Conservation (phyloP, 2,888 invertebrate genomes). For the Cordilura impudica region DNA sequence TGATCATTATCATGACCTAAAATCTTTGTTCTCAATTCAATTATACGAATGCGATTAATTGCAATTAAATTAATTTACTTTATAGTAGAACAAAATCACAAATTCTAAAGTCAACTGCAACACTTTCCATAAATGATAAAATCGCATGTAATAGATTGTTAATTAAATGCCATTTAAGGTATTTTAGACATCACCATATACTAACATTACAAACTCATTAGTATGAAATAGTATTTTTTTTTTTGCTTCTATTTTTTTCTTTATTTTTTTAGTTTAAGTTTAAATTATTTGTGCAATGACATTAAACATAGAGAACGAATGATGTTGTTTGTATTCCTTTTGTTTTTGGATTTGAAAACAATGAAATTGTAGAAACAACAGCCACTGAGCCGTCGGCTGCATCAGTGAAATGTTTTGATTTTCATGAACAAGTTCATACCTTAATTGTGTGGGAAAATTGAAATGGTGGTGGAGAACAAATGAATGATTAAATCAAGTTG, state of each 20-base stretch:
- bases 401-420: conserved; percentile 43
- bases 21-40: conserved; percentile 19
- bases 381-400: conserved; percentile 16
- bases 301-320: conserved; percentile 24
- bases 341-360: conserved; percentile 2
- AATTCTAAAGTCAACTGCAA: too few relatives aligned
- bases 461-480: too few relatives aligned
- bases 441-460: conserved; percentile 54
- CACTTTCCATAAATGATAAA: conserved; percentile 41
- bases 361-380: neutral
- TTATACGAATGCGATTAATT: neutral
- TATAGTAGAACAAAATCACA: neutral
- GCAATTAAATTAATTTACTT: conserved; percentile 9
- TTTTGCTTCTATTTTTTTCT: too few relatives aligned
- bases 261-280: conserved; percentile 19
- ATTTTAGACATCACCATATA: conserved; percentile 13
- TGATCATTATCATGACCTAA: too few relatives aligned
- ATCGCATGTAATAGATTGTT: conserved; percentile 46
- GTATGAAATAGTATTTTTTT: conserved; percentile 23
- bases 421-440: conserved; percentile 55
- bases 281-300: conserved; percentile 58
- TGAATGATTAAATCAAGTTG: too few relatives aligned
- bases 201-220: conserved; percentile 40
- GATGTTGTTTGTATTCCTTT: neutral
- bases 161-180: conserved; percentile 61